Evolutionary conservation across 2,888 invertebrate genomes (phyloP).

Genomic region (Lithophane leautieri): DNA sequence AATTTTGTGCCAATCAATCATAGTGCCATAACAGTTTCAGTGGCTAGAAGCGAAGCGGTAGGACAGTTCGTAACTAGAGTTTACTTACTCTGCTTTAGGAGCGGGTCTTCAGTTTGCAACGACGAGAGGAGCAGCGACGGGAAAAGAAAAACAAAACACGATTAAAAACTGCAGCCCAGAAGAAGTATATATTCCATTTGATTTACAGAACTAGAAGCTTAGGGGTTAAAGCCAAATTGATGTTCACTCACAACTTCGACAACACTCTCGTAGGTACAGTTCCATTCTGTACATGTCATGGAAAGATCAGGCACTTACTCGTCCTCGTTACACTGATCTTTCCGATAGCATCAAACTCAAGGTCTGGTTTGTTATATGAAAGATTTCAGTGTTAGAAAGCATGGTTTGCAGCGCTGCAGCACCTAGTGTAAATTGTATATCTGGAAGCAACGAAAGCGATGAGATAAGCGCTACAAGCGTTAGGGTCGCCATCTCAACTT

Average conservation of each 20-base stretch:
- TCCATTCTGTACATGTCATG: constrained; percentile 59
- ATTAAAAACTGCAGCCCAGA: constrained; percentile 76
- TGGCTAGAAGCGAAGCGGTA: constrained; percentile 85
- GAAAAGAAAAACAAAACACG: constrained; percentile 79
- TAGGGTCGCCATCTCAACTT: constrained; percentile 82
- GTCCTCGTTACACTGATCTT: constrained; percentile 74
- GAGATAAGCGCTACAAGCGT: constrained; percentile 85
- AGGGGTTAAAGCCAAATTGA: constrained; percentile 74
- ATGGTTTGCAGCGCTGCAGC: constrained; percentile 74
- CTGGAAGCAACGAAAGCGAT: constrained; percentile 86
- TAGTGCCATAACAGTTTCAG: constrained; percentile 75
- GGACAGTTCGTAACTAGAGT: constrained; percentile 65
- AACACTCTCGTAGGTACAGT: constrained; percentile 63
- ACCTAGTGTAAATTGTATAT: constrained; percentile 73
- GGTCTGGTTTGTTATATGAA: constrained; percentile 73
- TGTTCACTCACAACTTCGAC: constrained; percentile 61
- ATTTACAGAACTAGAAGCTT: constrained; percentile 77
- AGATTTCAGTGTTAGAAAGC: constrained; percentile 77
- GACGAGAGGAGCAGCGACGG: constrained; percentile 82
- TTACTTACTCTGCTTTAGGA: constrained; percentile 93
- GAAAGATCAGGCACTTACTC: constrained; percentile 78
- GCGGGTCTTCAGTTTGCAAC: constrained; percentile 91
- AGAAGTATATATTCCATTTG: constrained; percentile 68
- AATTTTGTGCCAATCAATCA: constrained; percentile 82
- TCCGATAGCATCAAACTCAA: constrained; percentile 65